These are phyloP conservation scores for Boleophthalmus pectinirostris DNA, from an alignment of 2,113 vertebrate species.

Conservation along the genomic window DNA sequence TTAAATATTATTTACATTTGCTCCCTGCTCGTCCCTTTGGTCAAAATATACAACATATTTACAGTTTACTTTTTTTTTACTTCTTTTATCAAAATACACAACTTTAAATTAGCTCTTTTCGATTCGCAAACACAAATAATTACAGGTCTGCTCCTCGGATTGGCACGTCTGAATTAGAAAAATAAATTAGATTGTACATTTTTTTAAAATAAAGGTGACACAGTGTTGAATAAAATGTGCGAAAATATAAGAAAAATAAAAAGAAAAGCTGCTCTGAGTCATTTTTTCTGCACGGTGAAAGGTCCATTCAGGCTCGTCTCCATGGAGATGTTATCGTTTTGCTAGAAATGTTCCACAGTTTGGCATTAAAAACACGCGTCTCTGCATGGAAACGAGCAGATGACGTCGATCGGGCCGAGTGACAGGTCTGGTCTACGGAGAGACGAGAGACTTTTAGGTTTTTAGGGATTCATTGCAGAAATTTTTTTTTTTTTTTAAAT, in stretches of 20 bases:
- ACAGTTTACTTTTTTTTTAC: not conserved
- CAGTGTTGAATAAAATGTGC: not conserved
- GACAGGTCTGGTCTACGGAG: no score
- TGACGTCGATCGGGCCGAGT: no score
- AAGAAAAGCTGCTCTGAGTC: no score
- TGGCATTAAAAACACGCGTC: no score
- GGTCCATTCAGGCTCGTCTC: no score
- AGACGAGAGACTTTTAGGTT: no score
- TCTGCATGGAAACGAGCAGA: no score
- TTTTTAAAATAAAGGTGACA: not conserved
- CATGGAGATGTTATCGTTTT: no score
- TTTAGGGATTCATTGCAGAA: no score
- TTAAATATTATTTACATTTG: not conserved
- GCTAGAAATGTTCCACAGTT: no score
- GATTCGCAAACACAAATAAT: not conserved
- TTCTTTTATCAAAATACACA: slow-evolving; percentile 4
- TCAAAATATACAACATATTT: not conserved
- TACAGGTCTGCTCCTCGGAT: not conserved
- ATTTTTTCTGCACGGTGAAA: not conserved
- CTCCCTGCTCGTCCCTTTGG: not conserved
- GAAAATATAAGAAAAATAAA: no score
- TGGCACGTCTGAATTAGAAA: not conserved
- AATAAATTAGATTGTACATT: not conserved
- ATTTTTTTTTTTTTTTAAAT: no score
- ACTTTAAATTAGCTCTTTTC: not conserved